Conservation (phyloP, 2,113 vertebrate species). For the Bujurquina vittata region DNA sequence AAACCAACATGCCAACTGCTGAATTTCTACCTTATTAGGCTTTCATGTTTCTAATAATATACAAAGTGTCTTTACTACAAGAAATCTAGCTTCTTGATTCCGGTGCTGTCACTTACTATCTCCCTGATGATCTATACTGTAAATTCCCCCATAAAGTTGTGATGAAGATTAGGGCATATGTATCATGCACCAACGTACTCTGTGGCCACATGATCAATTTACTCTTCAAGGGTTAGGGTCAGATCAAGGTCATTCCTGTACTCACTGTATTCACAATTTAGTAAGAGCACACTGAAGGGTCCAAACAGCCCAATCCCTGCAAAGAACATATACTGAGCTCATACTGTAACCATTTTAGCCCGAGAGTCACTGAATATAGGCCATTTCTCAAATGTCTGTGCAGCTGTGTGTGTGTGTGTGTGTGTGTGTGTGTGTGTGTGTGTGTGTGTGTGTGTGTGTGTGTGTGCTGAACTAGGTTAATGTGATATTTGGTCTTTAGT, state of each 20-base stretch:
- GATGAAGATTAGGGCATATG: constrained; percentile 39
- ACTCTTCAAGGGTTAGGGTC: constrained; percentile 31
- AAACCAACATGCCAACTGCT: no score
- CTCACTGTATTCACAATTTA: constrained; percentile 28
- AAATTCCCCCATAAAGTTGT: constrained; percentile 5
- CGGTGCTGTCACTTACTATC: not conserved
- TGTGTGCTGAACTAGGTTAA: constrained; percentile 70
- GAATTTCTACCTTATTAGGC: no score
- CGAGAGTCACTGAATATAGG: constrained; percentile 36
- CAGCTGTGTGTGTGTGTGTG: constrained; percentile 11
- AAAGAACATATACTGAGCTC: not conserved
- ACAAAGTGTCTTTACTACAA: not conserved
- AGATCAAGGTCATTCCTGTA: constrained; percentile 41
- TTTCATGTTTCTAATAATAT: not conserved
- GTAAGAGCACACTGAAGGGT: constrained; percentile 35
- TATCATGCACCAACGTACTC: constrained; percentile 7
- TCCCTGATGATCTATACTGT: constrained; percentile 6
- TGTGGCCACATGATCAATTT: not conserved
- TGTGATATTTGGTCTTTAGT: constrained; percentile 68
- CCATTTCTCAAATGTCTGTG: constrained; percentile 25
- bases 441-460: constrained; percentile 13
- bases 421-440: constrained; percentile 10
- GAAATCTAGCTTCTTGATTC: not conserved
- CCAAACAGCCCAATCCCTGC: not conserved
- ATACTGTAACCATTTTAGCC: constrained; percentile 38